Conservation (phyloP, 2,888 invertebrate genomes). For the Drosophila borealis region DNA sequence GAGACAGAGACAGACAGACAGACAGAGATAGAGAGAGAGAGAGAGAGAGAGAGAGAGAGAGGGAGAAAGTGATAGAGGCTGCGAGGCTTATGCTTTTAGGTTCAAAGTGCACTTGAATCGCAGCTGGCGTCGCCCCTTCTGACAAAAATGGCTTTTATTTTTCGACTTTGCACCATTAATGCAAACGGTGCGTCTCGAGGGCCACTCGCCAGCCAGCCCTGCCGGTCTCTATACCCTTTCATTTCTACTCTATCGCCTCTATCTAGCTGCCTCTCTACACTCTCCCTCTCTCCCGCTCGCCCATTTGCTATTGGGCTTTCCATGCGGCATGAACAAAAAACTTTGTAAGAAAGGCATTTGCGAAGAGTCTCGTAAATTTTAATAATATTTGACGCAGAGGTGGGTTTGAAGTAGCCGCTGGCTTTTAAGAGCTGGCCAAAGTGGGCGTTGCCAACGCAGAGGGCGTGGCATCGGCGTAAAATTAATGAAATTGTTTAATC, state of each 20-base stretch:
- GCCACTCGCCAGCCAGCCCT: constrained; percentile 30
- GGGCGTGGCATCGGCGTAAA: constrained; percentile 30
- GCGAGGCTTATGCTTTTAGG: constrained; percentile 48
- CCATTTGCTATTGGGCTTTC: constrained; percentile 13
- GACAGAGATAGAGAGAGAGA: background rate
- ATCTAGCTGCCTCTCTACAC: constrained; percentile 7
- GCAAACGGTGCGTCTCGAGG: constrained; percentile 71
- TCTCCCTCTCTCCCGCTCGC: too few species aligned
- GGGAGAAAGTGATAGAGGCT: constrained; percentile 4
- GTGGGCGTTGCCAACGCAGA: constrained; percentile 6
- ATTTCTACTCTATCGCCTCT: background rate
- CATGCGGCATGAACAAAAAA: constrained; percentile 27
- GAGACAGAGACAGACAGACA: constrained; percentile 2
- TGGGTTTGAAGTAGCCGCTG: constrained; percentile 44
- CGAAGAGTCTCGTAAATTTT: constrained; percentile 63
- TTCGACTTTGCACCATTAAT: constrained; percentile 65
- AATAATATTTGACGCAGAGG: constrained; percentile 66
- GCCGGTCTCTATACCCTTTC: background rate
- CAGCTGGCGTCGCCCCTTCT: constrained; percentile 38
- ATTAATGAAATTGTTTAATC: constrained; percentile 74
- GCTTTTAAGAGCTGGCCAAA: constrained; percentile 11
- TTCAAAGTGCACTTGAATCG: constrained; percentile 57
- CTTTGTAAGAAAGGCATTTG: constrained; percentile 57
- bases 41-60: background rate
- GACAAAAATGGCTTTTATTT: constrained; percentile 54